These are phyloP conservation scores for Tauraco hartlaubi DNA, from an alignment of 2,797 vertebrate species.

Conservation along the genomic window DNA sequence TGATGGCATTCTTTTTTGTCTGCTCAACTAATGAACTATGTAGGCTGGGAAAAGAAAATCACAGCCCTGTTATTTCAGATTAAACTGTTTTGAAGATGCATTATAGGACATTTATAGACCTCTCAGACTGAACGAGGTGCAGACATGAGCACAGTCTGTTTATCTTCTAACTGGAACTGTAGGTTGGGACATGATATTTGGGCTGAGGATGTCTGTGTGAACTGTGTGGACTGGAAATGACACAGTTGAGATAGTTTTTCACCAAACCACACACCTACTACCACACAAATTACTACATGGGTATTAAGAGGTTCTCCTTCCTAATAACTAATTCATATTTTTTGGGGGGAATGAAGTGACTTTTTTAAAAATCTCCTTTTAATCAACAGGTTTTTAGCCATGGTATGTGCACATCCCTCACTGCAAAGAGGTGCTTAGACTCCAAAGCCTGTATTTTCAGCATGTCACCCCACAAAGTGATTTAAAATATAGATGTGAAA, in stretches of 20 bases:
- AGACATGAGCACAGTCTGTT: background rate
- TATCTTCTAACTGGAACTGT: background rate
- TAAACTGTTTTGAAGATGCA: conserved; percentile 9
- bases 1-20: conserved; percentile 25
- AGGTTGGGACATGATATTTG: background rate
- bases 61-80: conserved; percentile 15
- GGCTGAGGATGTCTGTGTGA: background rate
- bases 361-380: background rate
- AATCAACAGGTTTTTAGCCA: background rate
- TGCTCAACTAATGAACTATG: background rate
- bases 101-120: background rate
- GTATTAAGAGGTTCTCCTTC: background rate
- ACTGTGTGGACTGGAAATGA: background rate
- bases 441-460: background rate
- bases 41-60: background rate
- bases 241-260: background rate
- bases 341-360: background rate
- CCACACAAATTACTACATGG: background rate
- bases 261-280: background rate
- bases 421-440: background rate
- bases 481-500: background rate
- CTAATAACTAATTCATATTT: background rate
- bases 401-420: background rate
- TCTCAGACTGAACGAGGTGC: background rate
- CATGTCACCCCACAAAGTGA: background rate